phyloP scores from a whole-genome alignment of 2,888 invertebrate genomes.

The Phytoseiulus persimilis region DNA sequence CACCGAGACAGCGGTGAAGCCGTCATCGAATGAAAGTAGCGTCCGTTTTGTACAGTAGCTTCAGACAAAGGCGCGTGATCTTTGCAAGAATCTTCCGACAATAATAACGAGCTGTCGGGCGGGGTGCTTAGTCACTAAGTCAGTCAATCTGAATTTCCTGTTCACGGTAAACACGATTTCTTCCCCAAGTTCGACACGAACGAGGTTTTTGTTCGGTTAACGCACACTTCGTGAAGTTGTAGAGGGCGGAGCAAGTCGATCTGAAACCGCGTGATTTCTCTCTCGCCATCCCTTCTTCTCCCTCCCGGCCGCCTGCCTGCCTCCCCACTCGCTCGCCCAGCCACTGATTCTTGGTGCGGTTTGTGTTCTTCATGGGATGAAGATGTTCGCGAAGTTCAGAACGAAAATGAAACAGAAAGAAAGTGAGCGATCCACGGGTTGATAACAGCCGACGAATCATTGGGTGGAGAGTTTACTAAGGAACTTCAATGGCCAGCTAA shows the following conservation, averaged over 20 bases:
- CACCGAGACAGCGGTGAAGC: too few species aligned
- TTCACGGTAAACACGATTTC: neutral
- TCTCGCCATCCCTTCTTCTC: neutral
- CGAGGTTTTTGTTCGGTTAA: neutral
- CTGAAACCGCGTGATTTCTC: neutral
- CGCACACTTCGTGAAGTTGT: neutral
- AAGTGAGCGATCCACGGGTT: neutral
- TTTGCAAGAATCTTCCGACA: neutral
- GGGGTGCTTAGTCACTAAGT: neutral
- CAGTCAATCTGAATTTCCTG: slow-evolving; percentile 5
- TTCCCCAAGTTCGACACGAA: neutral
- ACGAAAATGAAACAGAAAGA: neutral
- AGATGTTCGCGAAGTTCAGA: neutral
- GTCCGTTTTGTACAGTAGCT: neutral
- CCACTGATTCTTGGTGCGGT: neutral
- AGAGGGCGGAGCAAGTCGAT: neutral
- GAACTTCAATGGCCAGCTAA: neutral
- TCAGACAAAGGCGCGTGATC: neutral
- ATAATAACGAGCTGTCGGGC: slow-evolving; percentile 5
- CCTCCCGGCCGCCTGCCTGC: neutral
- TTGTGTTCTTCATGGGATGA: neutral
- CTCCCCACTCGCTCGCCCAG: neutral
- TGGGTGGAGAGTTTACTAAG: neutral
- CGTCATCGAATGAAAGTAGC: neutral
- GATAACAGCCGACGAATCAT: neutral